Conservation (phyloP, 2,797 vertebrate genomes). For the Mormyrops boulengeri region DNA sequence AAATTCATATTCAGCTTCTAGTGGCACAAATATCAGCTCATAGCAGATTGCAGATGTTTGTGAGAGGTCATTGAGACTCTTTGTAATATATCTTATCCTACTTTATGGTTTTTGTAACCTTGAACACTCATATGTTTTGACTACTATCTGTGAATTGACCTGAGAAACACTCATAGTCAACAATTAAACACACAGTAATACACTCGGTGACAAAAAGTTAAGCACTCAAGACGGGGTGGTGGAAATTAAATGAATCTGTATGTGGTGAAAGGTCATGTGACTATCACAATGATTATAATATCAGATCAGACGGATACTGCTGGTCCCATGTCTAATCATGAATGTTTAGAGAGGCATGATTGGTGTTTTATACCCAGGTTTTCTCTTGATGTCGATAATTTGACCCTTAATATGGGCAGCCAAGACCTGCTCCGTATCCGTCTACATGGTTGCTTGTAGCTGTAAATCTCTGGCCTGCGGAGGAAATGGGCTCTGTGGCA, state of each 20-base stretch:
- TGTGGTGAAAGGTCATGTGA: not conserved
- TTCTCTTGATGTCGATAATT: not conserved
- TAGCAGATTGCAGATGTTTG: not conserved
- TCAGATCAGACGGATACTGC: not conserved
- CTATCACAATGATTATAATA: not conserved
- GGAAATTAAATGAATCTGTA: not conserved
- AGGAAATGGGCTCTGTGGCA: not conserved
- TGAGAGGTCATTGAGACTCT: not conserved
- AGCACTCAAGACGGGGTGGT: not conserved
- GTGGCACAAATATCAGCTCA: too few species aligned
- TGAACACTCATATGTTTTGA: not conserved
- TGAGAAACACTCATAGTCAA: not conserved
- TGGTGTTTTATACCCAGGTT: not conserved
- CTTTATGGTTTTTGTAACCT: not conserved
- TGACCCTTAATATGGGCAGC: not conserved
- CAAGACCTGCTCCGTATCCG: not conserved
- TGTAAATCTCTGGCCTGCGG: not conserved
- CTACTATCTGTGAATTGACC: not conserved
- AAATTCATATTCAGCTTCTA: too few species aligned
- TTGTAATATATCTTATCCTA: not conserved
- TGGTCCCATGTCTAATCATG: not conserved
- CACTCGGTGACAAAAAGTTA: not conserved
- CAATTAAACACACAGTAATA: not conserved
- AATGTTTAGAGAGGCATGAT: not conserved
- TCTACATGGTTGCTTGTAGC: not conserved